phyloP scores from a whole-genome alignment of 2,797 vertebrate species.

The Lacerta viridis region DNA sequence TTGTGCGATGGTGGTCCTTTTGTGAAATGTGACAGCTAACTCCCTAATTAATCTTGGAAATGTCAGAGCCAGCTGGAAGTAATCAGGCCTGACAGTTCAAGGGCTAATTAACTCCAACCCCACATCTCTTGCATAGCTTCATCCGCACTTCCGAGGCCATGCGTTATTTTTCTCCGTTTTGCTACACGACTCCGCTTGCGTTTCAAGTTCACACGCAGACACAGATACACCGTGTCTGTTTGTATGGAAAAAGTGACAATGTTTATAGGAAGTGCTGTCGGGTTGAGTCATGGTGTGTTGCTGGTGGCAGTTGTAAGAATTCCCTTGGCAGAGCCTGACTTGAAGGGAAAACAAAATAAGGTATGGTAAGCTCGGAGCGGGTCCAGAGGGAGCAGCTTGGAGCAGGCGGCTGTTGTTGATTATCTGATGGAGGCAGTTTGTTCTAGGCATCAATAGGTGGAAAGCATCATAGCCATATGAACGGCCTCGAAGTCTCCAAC shows the following conservation, averaged over 20 bases:
- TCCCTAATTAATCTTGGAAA: conserved; percentile 81
- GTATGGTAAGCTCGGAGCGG: conserved; percentile 20
- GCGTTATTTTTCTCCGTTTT: conserved; percentile 68
- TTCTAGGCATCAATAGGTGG: conserved; percentile 11
- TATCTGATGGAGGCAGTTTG: conserved; percentile 27
- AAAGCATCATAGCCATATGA: background rate
- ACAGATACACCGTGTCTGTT: background rate
- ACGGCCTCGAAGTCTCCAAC: background rate
- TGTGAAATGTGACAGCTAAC: conserved; percentile 69
- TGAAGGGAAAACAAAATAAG: conserved; percentile 37
- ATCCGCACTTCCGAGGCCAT: conserved; percentile 63
- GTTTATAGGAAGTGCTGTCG: conserved; percentile 12
- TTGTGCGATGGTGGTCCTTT: conserved; percentile 60
- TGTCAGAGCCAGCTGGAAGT: conserved; percentile 77
- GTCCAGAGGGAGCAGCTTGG: background rate
- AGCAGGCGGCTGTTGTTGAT: conserved; percentile 1
- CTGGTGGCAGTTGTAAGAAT: conserved; percentile 21
- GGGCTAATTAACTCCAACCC: conserved; percentile 79
- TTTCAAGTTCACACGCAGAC: background rate
- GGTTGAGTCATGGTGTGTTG: background rate
- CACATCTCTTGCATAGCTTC: conserved; percentile 70
- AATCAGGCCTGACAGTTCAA: conserved; percentile 78
- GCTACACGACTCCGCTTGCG: conserved; percentile 20
- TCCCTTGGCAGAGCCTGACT: conserved; percentile 25
- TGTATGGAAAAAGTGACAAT: conserved; percentile 31